A percentile compares a stretch with the other conserved stretches of the same genome.
Conservation (phyloP, 2,113 vertebrate species). For the Miniopterus natalensis region DNA sequence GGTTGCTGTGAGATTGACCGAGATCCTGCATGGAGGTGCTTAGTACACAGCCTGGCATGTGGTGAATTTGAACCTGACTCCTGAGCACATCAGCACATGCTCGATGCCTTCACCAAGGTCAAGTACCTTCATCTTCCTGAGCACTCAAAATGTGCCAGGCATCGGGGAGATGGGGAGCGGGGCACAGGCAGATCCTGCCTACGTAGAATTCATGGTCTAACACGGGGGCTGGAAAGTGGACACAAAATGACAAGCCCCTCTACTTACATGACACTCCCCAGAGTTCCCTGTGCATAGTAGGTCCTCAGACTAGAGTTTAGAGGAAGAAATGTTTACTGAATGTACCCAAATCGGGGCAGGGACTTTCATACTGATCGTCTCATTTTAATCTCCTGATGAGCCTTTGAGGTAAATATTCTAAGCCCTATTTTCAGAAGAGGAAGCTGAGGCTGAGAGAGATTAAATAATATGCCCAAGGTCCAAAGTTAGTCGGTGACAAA, state of each 20-base stretch:
- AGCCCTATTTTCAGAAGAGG: background rate
- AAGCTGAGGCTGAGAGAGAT: background rate
- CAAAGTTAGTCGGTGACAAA: background rate
- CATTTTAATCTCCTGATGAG: background rate
- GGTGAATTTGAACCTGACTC: background rate
- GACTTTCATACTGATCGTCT: background rate
- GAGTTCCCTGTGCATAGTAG: rapidly evolving
- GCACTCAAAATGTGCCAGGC: rapidly evolving
- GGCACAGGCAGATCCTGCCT: rapidly evolving
- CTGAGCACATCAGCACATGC: background rate
- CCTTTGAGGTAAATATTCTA: background rate
- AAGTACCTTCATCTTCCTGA: background rate
- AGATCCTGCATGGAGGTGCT: background rate
- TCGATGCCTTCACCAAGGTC: background rate
- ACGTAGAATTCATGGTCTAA: background rate
- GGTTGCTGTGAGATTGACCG: background rate
- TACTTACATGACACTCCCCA: rapidly evolving
- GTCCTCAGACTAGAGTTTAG: background rate
- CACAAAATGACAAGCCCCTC: background rate
- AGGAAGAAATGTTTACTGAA: background rate
- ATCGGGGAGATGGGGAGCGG: rapidly evolving
- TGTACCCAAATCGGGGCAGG: rapidly evolving
- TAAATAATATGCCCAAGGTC: background rate
- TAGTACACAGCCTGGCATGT: rapidly evolving
- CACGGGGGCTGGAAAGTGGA: background rate